These are phyloP conservation scores for Thamnaconus septentrionalis DNA, from an alignment of 2,113 vertebrate genomes.

Conservation along the genomic window DNA sequence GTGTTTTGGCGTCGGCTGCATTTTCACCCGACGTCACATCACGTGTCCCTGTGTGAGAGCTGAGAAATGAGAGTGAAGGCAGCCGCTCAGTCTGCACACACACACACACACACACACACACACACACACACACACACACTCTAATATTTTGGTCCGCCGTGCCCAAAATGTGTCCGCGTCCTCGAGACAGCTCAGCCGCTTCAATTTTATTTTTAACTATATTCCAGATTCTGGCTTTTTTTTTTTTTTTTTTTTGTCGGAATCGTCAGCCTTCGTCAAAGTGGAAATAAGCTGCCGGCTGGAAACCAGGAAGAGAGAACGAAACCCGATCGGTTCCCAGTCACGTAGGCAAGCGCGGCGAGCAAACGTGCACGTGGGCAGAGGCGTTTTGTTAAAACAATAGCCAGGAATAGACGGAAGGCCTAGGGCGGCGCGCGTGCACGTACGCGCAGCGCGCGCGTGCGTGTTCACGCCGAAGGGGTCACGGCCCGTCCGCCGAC, in stretches of 20 bases:
- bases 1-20: slow-evolving; percentile 67
- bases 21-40: slow-evolving; percentile 16
- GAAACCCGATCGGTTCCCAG: slow-evolving; percentile 2
- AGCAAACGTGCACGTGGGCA: slow-evolving; percentile 50
- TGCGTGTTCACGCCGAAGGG: slow-evolving; percentile 28
- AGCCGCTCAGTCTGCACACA: slow-evolving; percentile 33
- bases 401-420: slow-evolving; percentile 34
- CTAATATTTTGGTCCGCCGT: too few relatives aligned
- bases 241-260: too few relatives aligned
- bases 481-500: slow-evolving; percentile 51
- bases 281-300: too few relatives aligned
- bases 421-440: slow-evolving; percentile 3
- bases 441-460: background rate
- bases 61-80: slow-evolving; percentile 11
- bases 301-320: slow-evolving; percentile 12
- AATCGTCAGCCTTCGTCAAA: too few relatives aligned
- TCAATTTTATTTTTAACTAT: too few relatives aligned
- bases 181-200: too few relatives aligned
- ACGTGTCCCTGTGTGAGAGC: slow-evolving; percentile 4
- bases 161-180: too few relatives aligned
- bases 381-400: slow-evolving; percentile 55
- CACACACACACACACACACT: too few relatives aligned
- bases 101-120: too few relatives aligned
- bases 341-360: slow-evolving; percentile 18
- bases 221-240: too few relatives aligned